A percentile compares a stretch with the other conserved stretches of the same genome.
Evolutionary conservation across 2,888 invertebrate genomes (phyloP).

Genomic region (Synanthedon andrenaeformis): DNA sequence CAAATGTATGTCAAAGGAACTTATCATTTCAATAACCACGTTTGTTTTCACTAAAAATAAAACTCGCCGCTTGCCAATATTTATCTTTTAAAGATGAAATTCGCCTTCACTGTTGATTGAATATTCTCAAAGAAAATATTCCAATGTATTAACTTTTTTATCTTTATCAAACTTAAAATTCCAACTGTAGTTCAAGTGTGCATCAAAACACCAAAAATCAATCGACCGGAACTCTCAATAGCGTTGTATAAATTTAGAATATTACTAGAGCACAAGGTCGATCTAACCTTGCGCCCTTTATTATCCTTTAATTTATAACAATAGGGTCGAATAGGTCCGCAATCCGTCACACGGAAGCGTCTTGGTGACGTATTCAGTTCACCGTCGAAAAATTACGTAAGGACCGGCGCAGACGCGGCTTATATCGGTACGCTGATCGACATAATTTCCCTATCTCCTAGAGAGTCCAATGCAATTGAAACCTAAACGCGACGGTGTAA

Average conservation of each 20-base stretch:
- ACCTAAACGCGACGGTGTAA: conserved; percentile 34
- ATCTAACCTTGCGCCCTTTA: conserved; percentile 26
- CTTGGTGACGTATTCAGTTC: conserved; percentile 60
- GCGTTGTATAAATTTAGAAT: conserved; percentile 24
- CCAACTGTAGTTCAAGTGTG: conserved; percentile 21
- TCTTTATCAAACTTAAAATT: conserved; percentile 5
- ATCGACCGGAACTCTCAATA: conserved; percentile 23
- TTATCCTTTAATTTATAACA: conserved; percentile 29
- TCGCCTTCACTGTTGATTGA: not conserved
- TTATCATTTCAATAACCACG: conserved; percentile 11
- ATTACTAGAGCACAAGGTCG: conserved; percentile 25
- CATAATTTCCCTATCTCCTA: conserved; percentile 25
- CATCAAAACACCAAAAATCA: conserved; percentile 23
- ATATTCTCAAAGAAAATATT: not conserved
- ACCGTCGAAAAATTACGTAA: conserved; percentile 63
- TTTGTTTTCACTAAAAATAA: conserved; percentile 24
- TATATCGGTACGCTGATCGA: conserved; percentile 42
- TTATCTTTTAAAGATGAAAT: conserved; percentile 10
- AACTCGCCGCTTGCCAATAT: conserved; percentile 15
- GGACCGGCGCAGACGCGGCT: conserved; percentile 54
- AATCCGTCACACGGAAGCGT: conserved; percentile 58
- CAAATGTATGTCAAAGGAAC: not conserved
- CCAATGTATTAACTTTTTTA: not conserved
- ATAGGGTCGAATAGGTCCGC: conserved; percentile 29
- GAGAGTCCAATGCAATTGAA: conserved; percentile 23